These are phyloP conservation scores for Amblyopsis rosae DNA, from an alignment of 2,113 vertebrate species.

Conservation along the genomic window DNA sequence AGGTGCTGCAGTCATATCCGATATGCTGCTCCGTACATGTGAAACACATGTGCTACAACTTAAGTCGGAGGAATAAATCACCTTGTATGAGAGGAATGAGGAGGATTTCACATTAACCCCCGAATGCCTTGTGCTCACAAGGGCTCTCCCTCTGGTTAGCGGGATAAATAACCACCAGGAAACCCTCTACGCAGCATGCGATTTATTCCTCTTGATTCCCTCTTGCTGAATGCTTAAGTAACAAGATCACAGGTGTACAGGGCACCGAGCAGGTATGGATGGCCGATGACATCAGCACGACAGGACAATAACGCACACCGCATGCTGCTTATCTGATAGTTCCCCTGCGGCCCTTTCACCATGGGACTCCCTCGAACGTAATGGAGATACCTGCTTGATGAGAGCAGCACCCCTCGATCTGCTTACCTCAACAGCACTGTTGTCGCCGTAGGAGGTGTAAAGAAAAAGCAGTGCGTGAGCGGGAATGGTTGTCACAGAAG, in stretches of 20 bases:
- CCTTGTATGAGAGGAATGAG: slow-evolving; percentile 68
- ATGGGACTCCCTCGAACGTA: slow-evolving; percentile 38
- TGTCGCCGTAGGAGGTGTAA: slow-evolving; percentile 27
- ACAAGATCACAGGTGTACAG: slow-evolving; percentile 64
- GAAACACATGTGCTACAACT: slow-evolving; percentile 76
- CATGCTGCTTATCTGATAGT: slow-evolving; percentile 38
- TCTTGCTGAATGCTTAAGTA: slow-evolving; percentile 53
- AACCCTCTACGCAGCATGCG: slow-evolving; percentile 52
- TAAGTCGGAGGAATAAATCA: slow-evolving; percentile 74
- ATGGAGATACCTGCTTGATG: slow-evolving; percentile 39
- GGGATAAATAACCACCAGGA: slow-evolving; percentile 71
- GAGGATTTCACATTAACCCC: slow-evolving; percentile 76
- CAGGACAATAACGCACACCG: slow-evolving; percentile 42
- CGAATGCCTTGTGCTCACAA: slow-evolving; percentile 68
- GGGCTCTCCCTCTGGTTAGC: slow-evolving; percentile 66
- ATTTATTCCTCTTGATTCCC: slow-evolving; percentile 64
- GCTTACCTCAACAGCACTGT: slow-evolving; percentile 41
- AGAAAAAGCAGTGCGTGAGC: slow-evolving; percentile 7
- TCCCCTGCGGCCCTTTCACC: slow-evolving; percentile 42
- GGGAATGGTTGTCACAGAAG: not conserved
- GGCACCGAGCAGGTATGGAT: slow-evolving; percentile 59
- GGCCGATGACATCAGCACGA: slow-evolving; percentile 56
- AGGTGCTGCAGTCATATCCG: slow-evolving; percentile 64
- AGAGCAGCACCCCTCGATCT: slow-evolving; percentile 34
- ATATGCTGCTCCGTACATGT: slow-evolving; percentile 65